Conservation (phyloP, 2,888 invertebrate species). For the Catocala sponsa region DNA sequence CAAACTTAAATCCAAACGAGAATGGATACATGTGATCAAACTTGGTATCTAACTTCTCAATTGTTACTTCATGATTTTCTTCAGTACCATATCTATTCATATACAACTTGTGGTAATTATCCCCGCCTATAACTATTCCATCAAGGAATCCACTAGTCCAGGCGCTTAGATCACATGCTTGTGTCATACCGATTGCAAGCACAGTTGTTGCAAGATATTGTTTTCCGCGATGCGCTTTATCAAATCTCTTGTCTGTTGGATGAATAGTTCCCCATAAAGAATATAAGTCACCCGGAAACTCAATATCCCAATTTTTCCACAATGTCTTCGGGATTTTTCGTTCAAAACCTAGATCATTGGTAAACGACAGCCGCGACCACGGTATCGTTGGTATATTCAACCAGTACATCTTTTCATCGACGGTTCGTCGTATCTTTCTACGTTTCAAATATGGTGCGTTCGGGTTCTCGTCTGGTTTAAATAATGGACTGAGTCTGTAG, state of each 20-base stretch:
- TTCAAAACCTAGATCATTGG: constrained; percentile 74
- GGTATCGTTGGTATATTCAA: constrained; percentile 75
- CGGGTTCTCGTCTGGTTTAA: constrained; percentile 77
- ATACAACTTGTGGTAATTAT: constrained; percentile 87
- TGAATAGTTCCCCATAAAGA: constrained; percentile 91
- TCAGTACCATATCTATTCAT: constrained; percentile 71
- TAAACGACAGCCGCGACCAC: constrained; percentile 75
- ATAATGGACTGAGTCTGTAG: constrained; percentile 79
- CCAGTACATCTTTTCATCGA: constrained; percentile 86
- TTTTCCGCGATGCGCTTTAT: constrained; percentile 86
- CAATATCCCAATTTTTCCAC: constrained; percentile 91
- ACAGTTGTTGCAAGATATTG: constrained; percentile 89
- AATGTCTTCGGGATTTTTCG: constrained; percentile 70
- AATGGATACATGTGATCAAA: constrained; percentile 88
- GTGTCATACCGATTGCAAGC: constrained; percentile 87
- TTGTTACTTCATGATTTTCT: constrained; percentile 86
- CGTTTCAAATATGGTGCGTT: constrained; percentile 73
- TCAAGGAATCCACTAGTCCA: constrained; percentile 90
- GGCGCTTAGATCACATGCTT: constrained; percentile 88
- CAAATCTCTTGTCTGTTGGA: constrained; percentile 88
- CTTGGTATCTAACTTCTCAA: constrained; percentile 86
- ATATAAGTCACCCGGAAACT: constrained; percentile 90
- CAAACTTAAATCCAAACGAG: constrained; percentile 86
- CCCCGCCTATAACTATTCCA: constrained; percentile 88
- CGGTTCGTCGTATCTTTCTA: constrained; percentile 65